Percentiles rank a stretch among this genome's conserved stretches.
Conservation (phyloP, 1,140 invertebrate genomes). For the Drosophila melanica region DNA sequence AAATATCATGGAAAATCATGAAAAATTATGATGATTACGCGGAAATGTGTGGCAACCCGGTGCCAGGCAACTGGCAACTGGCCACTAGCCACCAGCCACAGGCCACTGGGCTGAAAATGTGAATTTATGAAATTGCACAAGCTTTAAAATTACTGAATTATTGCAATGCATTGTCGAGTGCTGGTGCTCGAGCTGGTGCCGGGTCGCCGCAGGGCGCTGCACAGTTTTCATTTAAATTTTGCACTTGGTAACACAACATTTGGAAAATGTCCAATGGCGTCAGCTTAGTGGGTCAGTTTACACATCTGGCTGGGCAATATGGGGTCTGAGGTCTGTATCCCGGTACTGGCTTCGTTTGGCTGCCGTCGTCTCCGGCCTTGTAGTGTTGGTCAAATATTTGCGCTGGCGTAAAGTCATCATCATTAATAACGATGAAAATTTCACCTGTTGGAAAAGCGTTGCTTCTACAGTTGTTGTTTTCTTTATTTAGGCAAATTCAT, state of each 20-base stretch:
- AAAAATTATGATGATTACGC: conserved; percentile 80
- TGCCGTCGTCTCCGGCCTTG: conserved; percentile 23
- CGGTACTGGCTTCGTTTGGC: conserved; percentile 33
- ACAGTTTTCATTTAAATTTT: conserved; percentile 55
- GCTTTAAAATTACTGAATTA: conserved; percentile 72
- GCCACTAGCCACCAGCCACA: conserved; percentile 61
- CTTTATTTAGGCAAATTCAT: conserved; percentile 75
- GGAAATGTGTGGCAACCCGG: conserved; percentile 75
- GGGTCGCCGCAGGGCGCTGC: conserved; percentile 62
- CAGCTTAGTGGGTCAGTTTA: conserved; percentile 72
- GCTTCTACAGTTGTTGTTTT: conserved; percentile 40
- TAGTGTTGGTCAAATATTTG: conserved; percentile 77
- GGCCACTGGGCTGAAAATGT: conserved; percentile 63
- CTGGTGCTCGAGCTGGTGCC: background rate
- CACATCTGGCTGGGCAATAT: conserved; percentile 53
- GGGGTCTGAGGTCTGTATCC: conserved; percentile 21
- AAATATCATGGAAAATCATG: conserved; percentile 53
- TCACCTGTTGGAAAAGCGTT: conserved; percentile 74
- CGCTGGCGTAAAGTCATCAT: conserved; percentile 73
- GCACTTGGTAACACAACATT: conserved; percentile 27
- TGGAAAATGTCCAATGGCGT: conserved; percentile 44
- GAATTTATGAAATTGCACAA: conserved; percentile 78
- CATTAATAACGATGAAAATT: conserved; percentile 78
- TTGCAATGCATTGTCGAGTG: conserved; percentile 34
- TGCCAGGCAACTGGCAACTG: conserved; percentile 30